Evolutionary conservation across 2,888 invertebrate genomes (phyloP), one percentile per base, ranked within the genome.

Genomic region (Agonum fuliginosum): DNA sequence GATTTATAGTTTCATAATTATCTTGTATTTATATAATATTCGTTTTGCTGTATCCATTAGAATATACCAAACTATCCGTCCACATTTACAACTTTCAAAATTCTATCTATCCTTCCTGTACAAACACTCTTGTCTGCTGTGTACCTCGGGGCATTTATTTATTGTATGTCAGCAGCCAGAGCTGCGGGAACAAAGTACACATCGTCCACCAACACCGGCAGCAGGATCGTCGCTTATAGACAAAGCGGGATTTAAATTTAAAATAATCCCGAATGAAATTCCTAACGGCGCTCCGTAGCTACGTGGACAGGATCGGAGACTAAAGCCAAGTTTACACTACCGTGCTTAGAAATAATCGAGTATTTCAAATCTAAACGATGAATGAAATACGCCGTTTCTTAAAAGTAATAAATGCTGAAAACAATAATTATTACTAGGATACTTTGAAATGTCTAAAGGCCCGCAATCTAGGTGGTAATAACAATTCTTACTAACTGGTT

Each of bases 221-320:
- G 62, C 46, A n/a, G n/a, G n/a, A n/a, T n/a, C n/a, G n/a, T n/a
- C n/a, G 46, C 46, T 46, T 46, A 46, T 46, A 46, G 46, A 46
- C 46, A 62, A 58, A 62, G 65, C 10, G 20, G 20, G 34, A 65
- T 65, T 34, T 65, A 65, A 37, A 65, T 65, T 34, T 65, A 65
- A 37, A 65, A 65, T 65, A 65, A 65, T 65, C 65, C 65, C 24
- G 65, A 37, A 37, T 65, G 65, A 37, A 65, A 65, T 69, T 41
- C 46, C 12, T 14, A 19, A 69, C 24, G 14, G 46, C 24, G 24
- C 10, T 24, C 48, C 10, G 48, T 12, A 6, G 20, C 8, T 37
- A n/a, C n/a, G n/a, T n/a, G n/a, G n/a, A n/a, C n/a, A n/a, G n/a
- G n/a, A n/a, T n/a, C n/a, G n/a, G n/a, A n/a, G n/a, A n/a, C n/a